These are phyloP conservation scores for Silurus lanzhouensis DNA, from an alignment of 2,797 vertebrate species.

Conservation along the genomic window DNA sequence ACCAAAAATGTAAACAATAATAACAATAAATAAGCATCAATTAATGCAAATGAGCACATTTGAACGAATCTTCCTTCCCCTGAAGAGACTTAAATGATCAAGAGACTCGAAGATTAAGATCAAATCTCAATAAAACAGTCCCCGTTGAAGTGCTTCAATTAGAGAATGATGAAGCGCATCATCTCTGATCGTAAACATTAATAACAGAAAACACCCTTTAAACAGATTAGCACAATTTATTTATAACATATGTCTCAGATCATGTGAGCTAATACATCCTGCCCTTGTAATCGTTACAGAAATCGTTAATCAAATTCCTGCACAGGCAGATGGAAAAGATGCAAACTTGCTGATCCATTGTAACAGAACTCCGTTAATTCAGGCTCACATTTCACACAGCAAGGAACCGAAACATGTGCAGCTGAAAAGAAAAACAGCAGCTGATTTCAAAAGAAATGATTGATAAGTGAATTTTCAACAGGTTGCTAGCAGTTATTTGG, in stretches of 20 bases:
- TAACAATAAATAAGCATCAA: background rate
- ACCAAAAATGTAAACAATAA: background rate
- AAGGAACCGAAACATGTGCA: conserved; percentile 8
- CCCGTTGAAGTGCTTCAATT: background rate
- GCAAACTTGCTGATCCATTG: conserved; percentile 95
- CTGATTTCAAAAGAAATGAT: background rate
- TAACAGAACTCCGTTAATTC: conserved; percentile 95
- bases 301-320: conserved; percentile 93
- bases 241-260: conserved; percentile 22
- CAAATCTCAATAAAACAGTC: background rate
- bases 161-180: background rate
- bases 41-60: background rate
- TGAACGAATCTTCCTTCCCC: background rate
- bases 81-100: background rate
- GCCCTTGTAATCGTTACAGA: conserved; percentile 57
- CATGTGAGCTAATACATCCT: conserved; percentile 56
- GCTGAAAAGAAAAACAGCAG: background rate
- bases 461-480: background rate
- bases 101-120: background rate
- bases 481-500: background rate
- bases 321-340: conserved; percentile 94
- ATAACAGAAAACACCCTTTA: conserved; percentile 11
- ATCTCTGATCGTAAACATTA: conserved; percentile 21
- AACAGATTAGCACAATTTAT: conserved; percentile 3
- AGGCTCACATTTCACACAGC: conserved; percentile 60